Evolutionary conservation across 1,140 invertebrate species (phyloP).

Genomic region (Eumaeus atala): DNA sequence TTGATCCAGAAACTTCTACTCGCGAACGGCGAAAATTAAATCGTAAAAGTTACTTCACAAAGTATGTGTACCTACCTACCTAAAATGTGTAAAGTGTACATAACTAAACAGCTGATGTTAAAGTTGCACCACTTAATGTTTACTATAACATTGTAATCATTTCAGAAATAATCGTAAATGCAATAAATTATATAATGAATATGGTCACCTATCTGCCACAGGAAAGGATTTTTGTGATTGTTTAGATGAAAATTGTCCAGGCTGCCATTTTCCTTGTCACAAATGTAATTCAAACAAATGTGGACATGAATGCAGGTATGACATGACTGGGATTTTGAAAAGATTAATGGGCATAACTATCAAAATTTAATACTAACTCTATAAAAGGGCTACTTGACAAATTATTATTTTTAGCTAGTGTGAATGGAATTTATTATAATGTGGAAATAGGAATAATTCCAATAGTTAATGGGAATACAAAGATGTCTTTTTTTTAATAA

Average conservation of each 20-base stretch:
- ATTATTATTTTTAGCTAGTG: too few relatives aligned
- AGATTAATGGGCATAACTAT: too few relatives aligned
- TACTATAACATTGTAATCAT: not conserved
- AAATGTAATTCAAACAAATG: conserved; percentile 78
- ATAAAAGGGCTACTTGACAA: too few relatives aligned
- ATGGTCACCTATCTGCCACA: conserved; percentile 62
- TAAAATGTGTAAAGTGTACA: too few relatives aligned
- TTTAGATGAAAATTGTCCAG: conserved; percentile 79
- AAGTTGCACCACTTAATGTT: too few relatives aligned
- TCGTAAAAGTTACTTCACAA: conserved; percentile 60
- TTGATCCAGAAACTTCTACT: conserved; percentile 57
- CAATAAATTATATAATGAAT: conserved; percentile 59
- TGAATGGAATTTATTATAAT: too few relatives aligned
- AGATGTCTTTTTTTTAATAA: too few relatives aligned
- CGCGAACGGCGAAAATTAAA: conserved; percentile 58
- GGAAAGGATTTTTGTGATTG: conserved; percentile 87
- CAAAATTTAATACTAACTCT: too few relatives aligned
- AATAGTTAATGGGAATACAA: too few relatives aligned
- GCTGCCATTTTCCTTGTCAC: conserved; percentile 86
- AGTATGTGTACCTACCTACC: conserved; percentile 31
- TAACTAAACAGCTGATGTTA: too few relatives aligned
- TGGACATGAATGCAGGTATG: conserved; percentile 69
- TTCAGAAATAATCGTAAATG: conserved; percentile 42
- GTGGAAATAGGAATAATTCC: too few relatives aligned
- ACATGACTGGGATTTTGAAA: not conserved